Percentiles rank a stretch among this genome's conserved stretches.
These are phyloP conservation scores for Rhynchomys soricoides DNA, from an alignment of 2,113 vertebrate species.

Conservation along the genomic window DNA sequence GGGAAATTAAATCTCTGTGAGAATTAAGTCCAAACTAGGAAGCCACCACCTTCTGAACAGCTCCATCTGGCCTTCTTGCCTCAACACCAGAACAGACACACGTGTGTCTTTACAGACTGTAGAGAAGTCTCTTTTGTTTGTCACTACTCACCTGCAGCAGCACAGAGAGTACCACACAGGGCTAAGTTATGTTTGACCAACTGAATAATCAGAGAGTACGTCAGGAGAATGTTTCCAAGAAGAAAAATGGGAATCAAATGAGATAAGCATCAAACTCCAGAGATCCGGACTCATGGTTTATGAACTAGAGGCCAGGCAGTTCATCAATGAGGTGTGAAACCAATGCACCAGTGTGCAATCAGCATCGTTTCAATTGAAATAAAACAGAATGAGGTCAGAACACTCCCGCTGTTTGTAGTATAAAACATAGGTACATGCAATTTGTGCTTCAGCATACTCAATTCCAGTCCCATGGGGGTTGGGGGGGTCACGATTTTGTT, in stretches of 20 bases:
- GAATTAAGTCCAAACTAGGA: not conserved
- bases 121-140: rapidly evolving
- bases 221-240: not conserved
- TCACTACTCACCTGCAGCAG: not conserved
- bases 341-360: not conserved
- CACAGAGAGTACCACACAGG: not conserved
- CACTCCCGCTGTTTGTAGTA: not conserved
- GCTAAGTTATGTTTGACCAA: not conserved
- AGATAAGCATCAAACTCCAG: not conserved
- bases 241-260: not conserved
- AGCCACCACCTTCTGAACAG: not conserved
- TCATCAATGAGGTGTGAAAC: not conserved
- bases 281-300: not conserved
- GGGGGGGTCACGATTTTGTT: not conserved
- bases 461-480: not conserved
- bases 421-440: not conserved
- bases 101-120: not conserved
- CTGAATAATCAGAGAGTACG: not conserved
- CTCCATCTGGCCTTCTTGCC: not conserved
- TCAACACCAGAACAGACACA: not conserved
- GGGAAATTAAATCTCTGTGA: no score
- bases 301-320: not conserved
- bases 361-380: not conserved
- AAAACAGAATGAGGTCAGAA: not conserved
- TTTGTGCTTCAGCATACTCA: not conserved